Percentiles rank a stretch among this genome's conserved stretches.
Evolutionary conservation across 2,113 vertebrate species (phyloP).

Genomic region (Perccottus glenii): DNA sequence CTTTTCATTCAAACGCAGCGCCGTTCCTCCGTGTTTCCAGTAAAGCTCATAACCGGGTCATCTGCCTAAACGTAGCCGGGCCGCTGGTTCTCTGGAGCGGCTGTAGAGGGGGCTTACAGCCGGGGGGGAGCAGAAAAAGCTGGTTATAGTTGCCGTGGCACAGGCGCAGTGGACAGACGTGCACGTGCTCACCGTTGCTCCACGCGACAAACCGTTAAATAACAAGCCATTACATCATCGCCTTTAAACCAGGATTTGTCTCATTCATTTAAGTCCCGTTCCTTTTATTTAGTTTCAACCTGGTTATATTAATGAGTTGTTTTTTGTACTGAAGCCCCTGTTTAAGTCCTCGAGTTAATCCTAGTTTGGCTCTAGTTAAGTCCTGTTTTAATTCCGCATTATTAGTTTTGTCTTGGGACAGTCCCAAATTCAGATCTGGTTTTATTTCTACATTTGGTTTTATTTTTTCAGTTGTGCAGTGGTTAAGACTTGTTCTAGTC

Average conservation of each 20-base stretch:
- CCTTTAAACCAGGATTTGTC: neutral
- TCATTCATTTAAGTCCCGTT: neutral
- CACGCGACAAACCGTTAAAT: neutral
- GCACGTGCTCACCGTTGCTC: neutral
- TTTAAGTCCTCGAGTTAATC: neutral
- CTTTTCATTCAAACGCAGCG: neutral
- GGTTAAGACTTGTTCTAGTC: no score
- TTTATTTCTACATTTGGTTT: no score
- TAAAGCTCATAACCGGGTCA: no score
- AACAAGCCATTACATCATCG: neutral
- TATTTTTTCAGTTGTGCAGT: no score
- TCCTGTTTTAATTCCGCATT: no score
- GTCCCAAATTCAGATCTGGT: no score
- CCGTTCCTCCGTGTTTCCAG: neutral
- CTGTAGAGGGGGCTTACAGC: neutral
- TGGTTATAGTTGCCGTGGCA: neutral
- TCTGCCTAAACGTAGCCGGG: neutral
- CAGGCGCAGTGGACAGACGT: neutral
- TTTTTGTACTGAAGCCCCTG: neutral
- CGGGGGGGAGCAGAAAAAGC: neutral
- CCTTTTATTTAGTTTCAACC: neutral
- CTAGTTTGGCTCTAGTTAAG: neutral
- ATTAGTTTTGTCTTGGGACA: no score
- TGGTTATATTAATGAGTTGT: neutral
- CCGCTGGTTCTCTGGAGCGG: neutral